Evolutionary conservation across 2,888 invertebrate species (phyloP).

Genomic region (Synanthedon vespiformis): DNA sequence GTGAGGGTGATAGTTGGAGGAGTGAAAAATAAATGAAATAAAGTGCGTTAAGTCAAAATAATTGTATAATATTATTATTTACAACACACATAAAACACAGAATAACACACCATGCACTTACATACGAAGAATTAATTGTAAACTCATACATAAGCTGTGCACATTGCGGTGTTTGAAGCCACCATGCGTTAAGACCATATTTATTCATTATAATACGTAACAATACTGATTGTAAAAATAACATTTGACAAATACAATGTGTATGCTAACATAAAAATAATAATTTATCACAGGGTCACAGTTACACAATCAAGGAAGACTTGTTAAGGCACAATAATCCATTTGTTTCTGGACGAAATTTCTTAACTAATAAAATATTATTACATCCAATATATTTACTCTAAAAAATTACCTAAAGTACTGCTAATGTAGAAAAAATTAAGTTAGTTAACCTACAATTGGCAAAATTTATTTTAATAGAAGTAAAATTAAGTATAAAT

Average conservation of each 20-base stretch:
- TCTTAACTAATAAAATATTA: not conserved
- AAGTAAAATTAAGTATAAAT: too few relatives aligned
- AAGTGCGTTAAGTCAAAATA: constrained; percentile 63
- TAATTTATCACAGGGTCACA: constrained; percentile 42
- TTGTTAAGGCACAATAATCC: not conserved
- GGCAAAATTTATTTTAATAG: too few relatives aligned
- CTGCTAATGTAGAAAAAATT: not conserved
- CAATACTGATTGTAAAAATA: constrained; percentile 3
- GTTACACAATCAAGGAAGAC: constrained; percentile 38
- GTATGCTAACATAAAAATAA: constrained; percentile 1
- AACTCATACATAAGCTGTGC: constrained; percentile 56
- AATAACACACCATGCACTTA: constrained; percentile 71
- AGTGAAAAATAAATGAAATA: constrained; percentile 58
- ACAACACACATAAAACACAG: constrained; percentile 52
- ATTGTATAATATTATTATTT: constrained; percentile 66
- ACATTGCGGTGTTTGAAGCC: constrained; percentile 50
- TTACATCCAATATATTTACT: not conserved
- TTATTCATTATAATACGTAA: constrained; percentile 4
- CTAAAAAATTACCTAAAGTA: not conserved
- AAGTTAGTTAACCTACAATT: too few relatives aligned
- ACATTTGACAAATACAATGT: constrained; percentile 1
- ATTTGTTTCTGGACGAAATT: constrained; percentile 5
- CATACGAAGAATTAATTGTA: constrained; percentile 36
- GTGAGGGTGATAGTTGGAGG: constrained; percentile 48
- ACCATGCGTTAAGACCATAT: constrained; percentile 34